A percentile compares a stretch with the other conserved stretches of the same genome.
phyloP scores from a whole-genome alignment of 2,888 invertebrate species.

The Tipula vernalis region DNA sequence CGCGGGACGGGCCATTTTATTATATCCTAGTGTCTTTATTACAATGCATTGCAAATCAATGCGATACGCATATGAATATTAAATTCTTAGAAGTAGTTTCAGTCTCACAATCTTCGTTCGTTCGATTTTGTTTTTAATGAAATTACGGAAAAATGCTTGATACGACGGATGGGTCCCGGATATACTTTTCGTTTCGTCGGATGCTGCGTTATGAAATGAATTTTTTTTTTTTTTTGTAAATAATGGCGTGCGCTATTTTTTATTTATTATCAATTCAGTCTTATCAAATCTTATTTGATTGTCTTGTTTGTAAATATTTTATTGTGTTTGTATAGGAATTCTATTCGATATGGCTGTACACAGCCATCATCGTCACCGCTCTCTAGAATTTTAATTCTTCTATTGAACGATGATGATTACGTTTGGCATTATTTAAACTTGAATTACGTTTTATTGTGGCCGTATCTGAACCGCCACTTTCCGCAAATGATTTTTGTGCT shows the following conservation, averaged over 20 bases:
- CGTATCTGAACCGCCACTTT: conserved; percentile 58
- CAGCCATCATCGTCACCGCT: neutral
- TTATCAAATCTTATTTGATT: neutral
- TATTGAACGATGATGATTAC: conserved; percentile 24
- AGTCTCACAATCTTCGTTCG: neutral
- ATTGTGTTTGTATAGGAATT: neutral
- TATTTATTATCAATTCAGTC: neutral
- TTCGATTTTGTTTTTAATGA: neutral
- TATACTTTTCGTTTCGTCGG: neutral
- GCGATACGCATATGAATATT: neutral
- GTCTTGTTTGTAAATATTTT: neutral
- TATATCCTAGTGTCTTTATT: neutral
- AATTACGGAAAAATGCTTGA: neutral
- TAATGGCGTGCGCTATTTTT: neutral
- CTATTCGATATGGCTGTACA: neutral
- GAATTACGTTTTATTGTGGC: conserved; percentile 66
- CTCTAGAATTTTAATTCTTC: conserved; percentile 34
- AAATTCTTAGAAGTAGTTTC: neutral
- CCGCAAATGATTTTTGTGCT: conserved; percentile 49
- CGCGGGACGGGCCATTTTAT: neutral
- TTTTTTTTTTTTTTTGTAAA: neutral
- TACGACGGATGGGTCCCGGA: neutral
- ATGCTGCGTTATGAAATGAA: neutral
- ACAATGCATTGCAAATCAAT: neutral
- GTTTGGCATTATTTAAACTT: conserved; percentile 44